phyloP scores from a whole-genome alignment of 2,113 vertebrate species.

The Chloroceryle aenea region DNA sequence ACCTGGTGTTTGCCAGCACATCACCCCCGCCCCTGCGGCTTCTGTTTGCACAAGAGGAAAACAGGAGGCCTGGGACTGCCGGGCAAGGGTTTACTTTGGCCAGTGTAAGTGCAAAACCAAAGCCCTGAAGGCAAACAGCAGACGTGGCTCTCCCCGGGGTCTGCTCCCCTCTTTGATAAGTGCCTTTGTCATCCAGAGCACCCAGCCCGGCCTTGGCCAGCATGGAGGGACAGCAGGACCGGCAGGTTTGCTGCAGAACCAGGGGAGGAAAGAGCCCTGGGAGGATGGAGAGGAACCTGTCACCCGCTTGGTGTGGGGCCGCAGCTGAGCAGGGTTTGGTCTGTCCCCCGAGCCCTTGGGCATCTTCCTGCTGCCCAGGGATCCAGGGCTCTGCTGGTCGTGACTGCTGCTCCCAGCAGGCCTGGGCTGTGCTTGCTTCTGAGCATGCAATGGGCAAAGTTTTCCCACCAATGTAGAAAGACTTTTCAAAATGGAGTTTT shows the following conservation, averaged over 20 bases:
- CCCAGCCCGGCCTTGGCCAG: not conserved
- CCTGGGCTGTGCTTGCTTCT: not conserved
- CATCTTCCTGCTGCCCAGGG: not conserved
- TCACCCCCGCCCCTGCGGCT: not conserved
- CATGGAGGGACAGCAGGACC: not conserved
- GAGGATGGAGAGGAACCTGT: not conserved
- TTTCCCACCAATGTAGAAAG: not conserved
- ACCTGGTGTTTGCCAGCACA: not conserved
- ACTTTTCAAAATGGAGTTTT: not conserved
- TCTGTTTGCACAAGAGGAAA: not conserved
- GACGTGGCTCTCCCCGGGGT: not conserved
- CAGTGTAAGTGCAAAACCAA: not conserved
- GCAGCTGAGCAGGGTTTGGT: not conserved
- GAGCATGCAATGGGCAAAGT: not conserved
- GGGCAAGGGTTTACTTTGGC: not conserved
- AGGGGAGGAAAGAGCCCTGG: not conserved
- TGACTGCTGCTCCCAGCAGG: not conserved
- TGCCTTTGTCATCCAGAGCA: not conserved
- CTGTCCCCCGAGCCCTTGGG: fast-evolving
- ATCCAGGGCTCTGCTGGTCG: fast-evolving
- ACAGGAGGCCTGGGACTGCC: fast-evolving
- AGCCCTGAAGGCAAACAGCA: not conserved
- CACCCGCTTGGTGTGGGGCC: not conserved
- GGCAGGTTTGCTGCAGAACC: fast-evolving
- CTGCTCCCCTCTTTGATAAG: not conserved